Base-by-base conservation (phyloP, 2,888 invertebrate genomes). In the Odontothrips loti region DNA sequence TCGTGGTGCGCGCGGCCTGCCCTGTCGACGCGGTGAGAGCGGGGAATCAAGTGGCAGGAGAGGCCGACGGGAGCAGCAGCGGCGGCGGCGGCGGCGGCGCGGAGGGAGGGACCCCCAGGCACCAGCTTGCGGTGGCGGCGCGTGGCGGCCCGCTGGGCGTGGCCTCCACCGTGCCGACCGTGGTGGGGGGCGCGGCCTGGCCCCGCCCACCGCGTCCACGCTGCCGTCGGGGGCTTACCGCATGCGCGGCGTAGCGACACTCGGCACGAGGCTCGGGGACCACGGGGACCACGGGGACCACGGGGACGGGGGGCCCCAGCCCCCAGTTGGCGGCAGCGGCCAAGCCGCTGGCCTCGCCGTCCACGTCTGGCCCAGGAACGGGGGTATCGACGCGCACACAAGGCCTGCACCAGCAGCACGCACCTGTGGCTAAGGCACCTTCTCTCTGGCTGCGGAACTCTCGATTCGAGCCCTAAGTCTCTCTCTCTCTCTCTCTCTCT, bases 101-200 rank as follows among this genome's bases (percentile, higher is more conserved):
- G 20, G 58, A 15, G 51, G 58, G 20, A 17, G 58, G 58, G 58
- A 58, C 20, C 58, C 58, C 20, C 15, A 20, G 12, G 51, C 51
- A 20, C 6, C 20, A 58, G 20, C 20, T 17, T 15, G 58, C 17
- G 51, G 51, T 15, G 58, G 58, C 58, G 58, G 58, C 58, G 15
- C 20, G 51, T 43, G 58, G 58, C 58, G 58, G 58, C 20, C 15
- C 58, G 51, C 6, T 51, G 20, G 58, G 58, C 81, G 58, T 78
- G 80, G 68, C 68, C 68, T 58, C 10, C 79, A 29, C n/a, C 47
- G 63, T 80, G 51, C 17, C 79, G 34, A 34, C 47, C 63, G 63
- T 43, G 79, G 23, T 81, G 82, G 34, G 48, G 80, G 79, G 85
- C 85, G 84, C 85, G 85, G 83, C 84, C 85, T 85, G 85, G 84